Evolutionary conservation across 2,888 invertebrate species (phyloP), one percentile per base, ranked within the genome.

Genomic region (Thymelicus acteon): DNA sequence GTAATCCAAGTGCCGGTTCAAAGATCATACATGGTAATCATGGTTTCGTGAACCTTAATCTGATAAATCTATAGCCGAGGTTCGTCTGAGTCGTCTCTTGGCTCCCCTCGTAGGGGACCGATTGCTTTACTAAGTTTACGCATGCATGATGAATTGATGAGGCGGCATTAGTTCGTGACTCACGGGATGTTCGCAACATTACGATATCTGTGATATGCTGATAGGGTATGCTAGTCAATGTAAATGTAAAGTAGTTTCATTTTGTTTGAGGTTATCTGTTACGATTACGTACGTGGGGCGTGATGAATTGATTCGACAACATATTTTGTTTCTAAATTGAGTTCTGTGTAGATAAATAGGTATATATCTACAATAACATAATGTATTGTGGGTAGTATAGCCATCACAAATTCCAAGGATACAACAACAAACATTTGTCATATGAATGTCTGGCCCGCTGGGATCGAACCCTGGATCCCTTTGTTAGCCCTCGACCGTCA

Each of bases 141-240:
- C 90, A 89, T 90, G 84, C 85, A 70, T 70, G 63, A 64, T 64
- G 70, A 70, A 64, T 70, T 70, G 85, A 91, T 91, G 88, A 89
- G 82, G 80, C 79, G 77, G 82, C 87, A 89, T 89, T 89, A 90
- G 89, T 89, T 87, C 78, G 73, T 78, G 82, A 83, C 83, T 84
- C 76, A 76, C 48, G 62, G 62, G 24, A 24, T 82, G 85, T 85
- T 87, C 85, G 78, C 80, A 49, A 70, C 83, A 84, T 90, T 88
- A 89, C 83, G 87, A 87, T 87, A 84, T 86, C 83, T 86, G 75
- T 87, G 87, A 86, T 85, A 84, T 87, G 87, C 80, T 85, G 85
- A 88, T 85, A 79, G 54, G 62, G 62, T 54, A 60, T 4, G 15
- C 40, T 39, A 61, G 62, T 63, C 68, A 48, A 63, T 69, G 63